Percentiles rank a stretch among this genome's conserved stretches.
phyloP scores from a whole-genome alignment of 2,888 invertebrate genomes.

The Capitulum mitella region DNA sequence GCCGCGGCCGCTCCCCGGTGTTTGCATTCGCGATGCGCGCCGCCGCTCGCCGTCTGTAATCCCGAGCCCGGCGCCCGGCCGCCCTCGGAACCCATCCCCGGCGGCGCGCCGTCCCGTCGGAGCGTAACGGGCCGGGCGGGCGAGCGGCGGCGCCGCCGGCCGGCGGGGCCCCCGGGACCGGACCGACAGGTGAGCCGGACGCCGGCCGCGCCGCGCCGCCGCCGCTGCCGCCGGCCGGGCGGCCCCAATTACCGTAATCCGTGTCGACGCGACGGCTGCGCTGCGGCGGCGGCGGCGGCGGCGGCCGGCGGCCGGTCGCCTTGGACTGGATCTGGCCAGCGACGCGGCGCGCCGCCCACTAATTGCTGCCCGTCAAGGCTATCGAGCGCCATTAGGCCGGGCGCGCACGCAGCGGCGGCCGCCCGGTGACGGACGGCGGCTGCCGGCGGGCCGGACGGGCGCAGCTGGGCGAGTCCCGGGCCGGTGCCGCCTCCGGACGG shows the following conservation, averaged over 20 bases:
- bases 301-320: background rate
- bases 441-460: background rate
- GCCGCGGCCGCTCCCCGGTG: too few relatives aligned
- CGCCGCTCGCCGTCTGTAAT: too few relatives aligned
- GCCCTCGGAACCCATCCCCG: too few relatives aligned
- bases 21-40: too few relatives aligned
- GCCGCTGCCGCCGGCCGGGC: background rate
- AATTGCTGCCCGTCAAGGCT: slow-evolving; percentile 19
- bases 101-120: too few relatives aligned
- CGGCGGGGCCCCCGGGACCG: background rate
- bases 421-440: background rate
- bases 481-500: background rate
- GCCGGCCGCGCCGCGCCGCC: background rate
- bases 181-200: background rate
- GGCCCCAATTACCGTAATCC: slow-evolving; percentile 12
- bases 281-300: background rate
- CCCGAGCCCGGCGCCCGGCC: too few relatives aligned
- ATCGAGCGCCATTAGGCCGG: slow-evolving; percentile 19
- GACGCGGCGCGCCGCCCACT: background rate
- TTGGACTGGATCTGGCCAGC: background rate
- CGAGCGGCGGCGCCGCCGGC: background rate
- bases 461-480: background rate
- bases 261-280: background rate
- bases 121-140: background rate
- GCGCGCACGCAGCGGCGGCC: background rate